Evolutionary conservation across 2,888 invertebrate species (phyloP), one percentile per base, ranked within the genome.

Genomic region (Limnephilus marmoratus): DNA sequence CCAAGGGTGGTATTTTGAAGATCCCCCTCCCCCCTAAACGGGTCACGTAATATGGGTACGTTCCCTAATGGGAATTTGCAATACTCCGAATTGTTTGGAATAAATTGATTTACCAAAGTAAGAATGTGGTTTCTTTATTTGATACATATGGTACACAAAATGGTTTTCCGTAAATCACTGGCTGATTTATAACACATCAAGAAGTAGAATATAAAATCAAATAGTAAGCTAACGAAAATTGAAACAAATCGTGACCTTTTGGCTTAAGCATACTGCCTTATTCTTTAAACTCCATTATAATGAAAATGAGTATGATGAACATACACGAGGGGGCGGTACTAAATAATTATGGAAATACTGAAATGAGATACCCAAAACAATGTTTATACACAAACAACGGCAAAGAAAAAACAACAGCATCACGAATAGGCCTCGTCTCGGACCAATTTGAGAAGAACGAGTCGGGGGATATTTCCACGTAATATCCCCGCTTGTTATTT

Each of bases 401-500:
- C 41, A 85, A 85, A 34, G 24, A 41, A 37, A 85, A 34, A 85
- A 37, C 34, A 85, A 41, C 85, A 85, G 41, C 41, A 49, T 85
- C 85, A 85, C 85, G 85, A 45, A 41, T 41, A n/a, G 85, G 85
- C 13, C 85, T 41, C 85, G 83, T 83, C 31, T 68, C 83, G 83
- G 31, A 34, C 82, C 31, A 68, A 68, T 68, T 68, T 68, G 68
- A 68, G 68, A 18, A 34, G 82, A 24, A 37, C 83, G 15, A 31
- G 31, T 83, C 83, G 9, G n/a, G 41, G 29, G 41, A 45, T 41
- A 85, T 85, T 41, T 45, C 49, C 45, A n/a, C 37, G 83, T 45
- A 86, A 86, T 86, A 41, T 86, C 29, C 85, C 49, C 13, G 37
- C 45, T 86, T 49, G 86, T 86, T 86, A 86, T 86, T 86, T 86